phyloP scores from a whole-genome alignment of 2,888 invertebrate genomes.

The Synanthedon tipuliformis region DNA sequence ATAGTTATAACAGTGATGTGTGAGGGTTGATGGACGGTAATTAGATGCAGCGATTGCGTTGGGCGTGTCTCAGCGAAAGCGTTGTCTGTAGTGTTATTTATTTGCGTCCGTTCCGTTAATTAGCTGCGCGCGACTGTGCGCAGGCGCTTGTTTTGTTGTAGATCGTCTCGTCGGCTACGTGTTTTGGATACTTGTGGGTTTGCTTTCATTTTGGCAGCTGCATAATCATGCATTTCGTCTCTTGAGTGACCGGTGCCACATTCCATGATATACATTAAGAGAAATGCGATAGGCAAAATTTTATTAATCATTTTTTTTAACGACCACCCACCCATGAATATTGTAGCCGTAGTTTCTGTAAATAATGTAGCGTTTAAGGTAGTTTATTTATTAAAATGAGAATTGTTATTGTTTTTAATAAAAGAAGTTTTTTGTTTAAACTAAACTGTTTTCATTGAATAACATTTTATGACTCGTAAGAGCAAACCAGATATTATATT shows the following conservation, averaged over 20 bases:
- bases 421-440: conserved; percentile 12
- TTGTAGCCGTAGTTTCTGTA: conserved; percentile 50
- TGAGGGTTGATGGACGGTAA: conserved; percentile 13
- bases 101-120: conserved; percentile 43
- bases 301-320: neutral
- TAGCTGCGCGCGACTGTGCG: conserved; percentile 24
- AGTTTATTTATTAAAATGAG: conserved; percentile 45
- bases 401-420: conserved; percentile 23
- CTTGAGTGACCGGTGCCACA: neutral
- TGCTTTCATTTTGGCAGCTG: conserved; percentile 44
- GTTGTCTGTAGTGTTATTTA: conserved; percentile 31
- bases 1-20: conserved; percentile 20
- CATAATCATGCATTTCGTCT: conserved; percentile 21
- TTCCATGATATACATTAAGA: too few species aligned
- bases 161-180: conserved; percentile 17
- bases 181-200: conserved; percentile 23
- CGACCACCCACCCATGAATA: neutral
- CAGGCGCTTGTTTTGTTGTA: conserved; percentile 21
- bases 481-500: too few species aligned
- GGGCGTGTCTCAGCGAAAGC: conserved; percentile 21
- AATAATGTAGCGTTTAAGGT: conserved; percentile 41
- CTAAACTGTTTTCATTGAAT: conserved; percentile 1
- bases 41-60: conserved; percentile 15
- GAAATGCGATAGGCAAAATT: too few species aligned
- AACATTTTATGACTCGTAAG: too few species aligned